Conservation (phyloP, 2,797 vertebrate species). For the Ciconia nigra region DNA sequence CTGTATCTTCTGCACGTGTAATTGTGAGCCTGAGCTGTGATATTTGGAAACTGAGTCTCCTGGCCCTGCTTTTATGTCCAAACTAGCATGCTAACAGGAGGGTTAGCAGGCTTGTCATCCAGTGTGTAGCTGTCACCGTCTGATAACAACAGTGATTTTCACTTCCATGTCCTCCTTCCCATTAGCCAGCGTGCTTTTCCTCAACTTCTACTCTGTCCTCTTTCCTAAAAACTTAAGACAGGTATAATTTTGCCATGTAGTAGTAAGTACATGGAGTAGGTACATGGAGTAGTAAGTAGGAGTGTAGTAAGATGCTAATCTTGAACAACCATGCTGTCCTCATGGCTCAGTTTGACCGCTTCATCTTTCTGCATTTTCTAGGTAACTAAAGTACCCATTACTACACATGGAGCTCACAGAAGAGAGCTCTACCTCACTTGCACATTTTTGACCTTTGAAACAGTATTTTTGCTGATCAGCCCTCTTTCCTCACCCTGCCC, state of each 20-base stretch:
- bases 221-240: background rate
- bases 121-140: background rate
- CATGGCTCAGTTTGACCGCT: background rate
- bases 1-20: fast-evolving
- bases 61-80: background rate
- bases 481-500: background rate
- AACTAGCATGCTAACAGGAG: background rate
- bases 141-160: background rate
- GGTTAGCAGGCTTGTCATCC: background rate
- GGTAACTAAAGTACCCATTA: background rate
- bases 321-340: background rate
- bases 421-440: background rate
- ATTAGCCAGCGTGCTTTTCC: background rate
- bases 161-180: background rate
- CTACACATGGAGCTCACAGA: background rate
- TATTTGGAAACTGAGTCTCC: background rate
- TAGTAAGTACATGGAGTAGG: no score
- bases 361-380: background rate
- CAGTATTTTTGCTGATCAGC: background rate
- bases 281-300: no score
- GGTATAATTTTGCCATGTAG: background rate
- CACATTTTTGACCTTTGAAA: background rate
- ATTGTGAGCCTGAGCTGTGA: background rate
- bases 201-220: background rate
- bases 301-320: background rate